A percentile compares a stretch with the other conserved stretches of the same genome.
phyloP scores from a whole-genome alignment of 2,797 vertebrate species.

The Lithobates sylvaticus region DNA sequence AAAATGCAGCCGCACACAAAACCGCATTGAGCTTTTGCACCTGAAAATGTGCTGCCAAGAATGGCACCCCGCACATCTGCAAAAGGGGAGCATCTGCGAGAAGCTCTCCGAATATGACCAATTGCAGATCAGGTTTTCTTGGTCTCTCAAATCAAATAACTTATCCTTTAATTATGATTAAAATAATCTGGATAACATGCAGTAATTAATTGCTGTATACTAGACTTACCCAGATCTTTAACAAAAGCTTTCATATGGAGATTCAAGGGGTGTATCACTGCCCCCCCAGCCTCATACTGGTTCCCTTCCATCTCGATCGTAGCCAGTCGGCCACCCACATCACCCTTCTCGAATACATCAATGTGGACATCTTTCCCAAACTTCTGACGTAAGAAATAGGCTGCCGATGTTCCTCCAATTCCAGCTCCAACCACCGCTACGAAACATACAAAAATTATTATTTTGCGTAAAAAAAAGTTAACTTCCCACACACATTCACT shows the following conservation, averaged over 20 bases:
- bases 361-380: constrained; percentile 86
- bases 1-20: no score
- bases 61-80: no score
- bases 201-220: no score
- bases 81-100: no score
- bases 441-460: background rate
- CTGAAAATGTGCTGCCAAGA: no score
- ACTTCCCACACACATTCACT: background rate
- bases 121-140: no score
- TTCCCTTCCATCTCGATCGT: constrained; percentile 79
- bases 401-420: constrained; percentile 86
- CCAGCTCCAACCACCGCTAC: constrained; percentile 90
- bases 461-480: background rate
- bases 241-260: constrained; percentile 95
- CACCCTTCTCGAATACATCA: constrained; percentile 84
- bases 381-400: constrained; percentile 88
- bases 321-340: constrained; percentile 85
- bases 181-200: no score
- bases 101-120: no score
- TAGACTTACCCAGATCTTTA: constrained; percentile 83
- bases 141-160: no score
- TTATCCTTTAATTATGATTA: no score
- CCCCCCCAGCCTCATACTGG: constrained; percentile 86
- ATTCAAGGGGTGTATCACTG: constrained; percentile 90
- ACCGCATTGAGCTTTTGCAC: no score